Conservation (phyloP, 2,113 vertebrate genomes). For the Pyxicephalus adspersus region DNA sequence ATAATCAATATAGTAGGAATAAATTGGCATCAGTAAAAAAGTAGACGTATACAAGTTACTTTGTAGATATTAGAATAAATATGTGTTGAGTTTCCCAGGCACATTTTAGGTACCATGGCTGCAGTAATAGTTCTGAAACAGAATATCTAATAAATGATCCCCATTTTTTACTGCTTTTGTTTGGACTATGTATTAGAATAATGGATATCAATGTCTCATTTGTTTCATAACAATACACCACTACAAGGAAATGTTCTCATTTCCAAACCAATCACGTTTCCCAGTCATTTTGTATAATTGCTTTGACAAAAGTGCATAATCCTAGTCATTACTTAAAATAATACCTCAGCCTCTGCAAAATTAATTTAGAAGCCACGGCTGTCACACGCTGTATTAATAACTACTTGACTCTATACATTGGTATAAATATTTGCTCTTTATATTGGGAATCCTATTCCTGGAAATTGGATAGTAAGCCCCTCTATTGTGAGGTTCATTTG, state of each 20-base stretch:
- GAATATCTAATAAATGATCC: too few relatives aligned
- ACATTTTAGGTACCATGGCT: too few relatives aligned
- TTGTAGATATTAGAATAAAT: too few relatives aligned
- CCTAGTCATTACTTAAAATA: conserved; percentile 50
- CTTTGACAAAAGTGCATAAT: conserved; percentile 51
- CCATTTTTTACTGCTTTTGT: too few relatives aligned
- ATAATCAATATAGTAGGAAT: too few relatives aligned
- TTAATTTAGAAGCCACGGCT: conserved; percentile 25
- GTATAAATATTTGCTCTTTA: conserved; percentile 38
- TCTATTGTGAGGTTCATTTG: neutral
- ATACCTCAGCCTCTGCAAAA: conserved; percentile 18
- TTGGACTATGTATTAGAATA: neutral
- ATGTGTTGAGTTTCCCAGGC: too few relatives aligned
- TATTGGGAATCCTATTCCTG: neutral
- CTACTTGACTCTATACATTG: conserved; percentile 10
- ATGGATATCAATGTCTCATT: neutral
- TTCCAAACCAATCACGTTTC: conserved; percentile 42
- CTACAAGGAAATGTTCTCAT: conserved; percentile 7
- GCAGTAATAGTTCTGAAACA: too few relatives aligned
- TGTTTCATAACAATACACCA: conserved; percentile 8
- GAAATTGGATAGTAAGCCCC: neutral
- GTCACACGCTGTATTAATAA: conserved; percentile 34
- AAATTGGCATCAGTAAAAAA: too few relatives aligned
- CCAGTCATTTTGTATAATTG: conserved; percentile 42
- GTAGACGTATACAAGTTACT: too few relatives aligned